Evolutionary conservation across 2,797 vertebrate genomes (phyloP).

Genomic region (Pelobates cultripes): DNA sequence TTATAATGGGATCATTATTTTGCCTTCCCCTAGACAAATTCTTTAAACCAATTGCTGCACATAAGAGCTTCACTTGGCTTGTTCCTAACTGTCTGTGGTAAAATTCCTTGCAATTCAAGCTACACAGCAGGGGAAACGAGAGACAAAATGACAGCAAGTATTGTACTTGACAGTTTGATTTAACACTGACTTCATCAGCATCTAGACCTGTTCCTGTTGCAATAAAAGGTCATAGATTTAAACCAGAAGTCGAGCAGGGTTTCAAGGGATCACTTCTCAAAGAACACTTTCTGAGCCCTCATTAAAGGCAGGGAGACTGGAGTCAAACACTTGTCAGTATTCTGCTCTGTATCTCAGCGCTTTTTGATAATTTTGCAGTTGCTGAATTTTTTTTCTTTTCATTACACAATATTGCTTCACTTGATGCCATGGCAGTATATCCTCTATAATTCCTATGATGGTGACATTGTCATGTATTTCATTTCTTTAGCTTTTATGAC

Average conservation of each 20-base stretch:
- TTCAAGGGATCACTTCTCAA: not conserved
- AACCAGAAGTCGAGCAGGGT: not conserved
- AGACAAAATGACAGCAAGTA: not conserved
- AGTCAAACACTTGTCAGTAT: not conserved
- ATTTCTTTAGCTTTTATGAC: slow-evolving; percentile 46
- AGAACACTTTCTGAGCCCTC: slow-evolving; percentile 2
- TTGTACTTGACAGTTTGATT: slow-evolving; percentile 2
- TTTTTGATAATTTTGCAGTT: slow-evolving; percentile 7
- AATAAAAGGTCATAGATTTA: not conserved
- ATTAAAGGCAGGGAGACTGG: not conserved
- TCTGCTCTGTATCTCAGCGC: not conserved
- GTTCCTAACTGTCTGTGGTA: not conserved
- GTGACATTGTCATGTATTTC: slow-evolving; percentile 50
- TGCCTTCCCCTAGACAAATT: not conserved
- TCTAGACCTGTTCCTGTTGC: not conserved
- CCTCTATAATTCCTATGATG: slow-evolving; percentile 29
- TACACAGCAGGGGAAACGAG: not conserved
- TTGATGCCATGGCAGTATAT: slow-evolving; percentile 44
- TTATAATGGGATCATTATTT: not conserved
- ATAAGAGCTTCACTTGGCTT: not conserved
- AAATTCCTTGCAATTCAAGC: not conserved
- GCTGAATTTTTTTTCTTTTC: not conserved
- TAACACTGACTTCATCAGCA: not conserved
- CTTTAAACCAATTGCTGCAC: not conserved
- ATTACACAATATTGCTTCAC: slow-evolving; percentile 21